Conservation (phyloP, 1,140 invertebrate species). For the Cotesia vestalis region DNA sequence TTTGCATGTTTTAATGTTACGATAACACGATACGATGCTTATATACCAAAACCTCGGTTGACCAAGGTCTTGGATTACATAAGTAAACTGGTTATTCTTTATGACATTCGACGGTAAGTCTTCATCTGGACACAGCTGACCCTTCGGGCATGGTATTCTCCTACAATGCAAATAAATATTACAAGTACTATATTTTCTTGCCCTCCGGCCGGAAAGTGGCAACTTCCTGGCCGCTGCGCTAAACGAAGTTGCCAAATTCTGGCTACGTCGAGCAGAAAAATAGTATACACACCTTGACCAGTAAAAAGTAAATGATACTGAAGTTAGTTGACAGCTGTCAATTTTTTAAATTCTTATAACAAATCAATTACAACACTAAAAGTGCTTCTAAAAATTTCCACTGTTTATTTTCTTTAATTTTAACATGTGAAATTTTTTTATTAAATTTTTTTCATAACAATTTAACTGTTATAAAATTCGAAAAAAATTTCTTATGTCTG, state of each 20-base stretch:
- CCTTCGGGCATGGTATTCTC: constrained; percentile 84
- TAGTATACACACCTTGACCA: not conserved
- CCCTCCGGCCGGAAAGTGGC: not conserved
- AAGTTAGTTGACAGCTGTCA: too few species aligned
- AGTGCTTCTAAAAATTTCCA: too few species aligned
- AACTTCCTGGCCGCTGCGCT: not conserved
- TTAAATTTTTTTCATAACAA: too few species aligned
- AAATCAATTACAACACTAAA: too few species aligned
- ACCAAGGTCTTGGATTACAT: constrained; percentile 86
- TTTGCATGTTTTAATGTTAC: constrained; percentile 79
- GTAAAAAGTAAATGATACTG: not conserved
- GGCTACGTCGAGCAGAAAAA: not conserved
- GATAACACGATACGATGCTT: constrained; percentile 90
- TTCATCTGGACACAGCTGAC: constrained; percentile 86
- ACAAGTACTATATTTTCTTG: not conserved
- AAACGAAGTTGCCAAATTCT: too few species aligned
- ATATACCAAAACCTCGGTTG: constrained; percentile 97
- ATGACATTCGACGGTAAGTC: constrained; percentile 86
- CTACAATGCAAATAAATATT: constrained; percentile 55
- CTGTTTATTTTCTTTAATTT: too few species aligned
- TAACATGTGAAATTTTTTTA: too few species aligned
- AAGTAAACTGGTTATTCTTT: constrained; percentile 90
- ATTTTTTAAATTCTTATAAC: too few species aligned
- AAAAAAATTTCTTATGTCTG: too few species aligned
- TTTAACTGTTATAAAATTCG: too few species aligned